Base-by-base conservation (phyloP, 2,113 vertebrate genomes). In the Emydura subglobosa region DNA sequence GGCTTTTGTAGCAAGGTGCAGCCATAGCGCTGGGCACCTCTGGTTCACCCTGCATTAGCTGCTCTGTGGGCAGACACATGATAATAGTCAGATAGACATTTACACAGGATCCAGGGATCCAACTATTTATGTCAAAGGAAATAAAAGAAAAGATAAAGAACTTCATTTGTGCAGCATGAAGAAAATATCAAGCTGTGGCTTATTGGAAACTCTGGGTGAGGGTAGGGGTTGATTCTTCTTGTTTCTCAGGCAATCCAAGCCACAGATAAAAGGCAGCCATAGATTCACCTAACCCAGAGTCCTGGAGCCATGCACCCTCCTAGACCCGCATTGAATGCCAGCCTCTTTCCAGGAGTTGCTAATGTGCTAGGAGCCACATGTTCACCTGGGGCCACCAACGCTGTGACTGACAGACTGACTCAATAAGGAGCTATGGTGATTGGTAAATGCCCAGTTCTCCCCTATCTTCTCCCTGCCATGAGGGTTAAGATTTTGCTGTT, bases 341-440 rank as follows among this genome's bases (percentile, higher is more conserved):
- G 12, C 12, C 4, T 44, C 74, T 78, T 78, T 14, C 74, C 13
- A 47, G 74, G 42, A 16, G 22, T 14, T 47, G 42, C 24, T 47
- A 44, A 47, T 7, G 44, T 4, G 24, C 39, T 76, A 42, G 42
- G 39, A 76, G 74, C 11, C 24, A 78, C 74, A 76, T 11, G 2
- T 53, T 55, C 6, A 22, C 74, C 2, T 47, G 2, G 31, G n/a
- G 47, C 3, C 3, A 49, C 31, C 6, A 27, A 12, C 59, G 65
- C 12, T 50, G 29, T 2, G 0, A 59, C 3, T 4, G 12, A n/a
- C 0, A 5, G 17, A 83, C 80, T 61, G 39, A 24, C 0, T 2
- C 3, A 11, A 53, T 3, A 24, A 49, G 19, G 82, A 88, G 34
- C 8, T 1, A 17, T 42, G 27, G 1, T 72, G 21, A 27, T 55